Evolutionary conservation across 2,888 invertebrate species (phyloP).

Genomic region (Cantharis nigra): DNA sequence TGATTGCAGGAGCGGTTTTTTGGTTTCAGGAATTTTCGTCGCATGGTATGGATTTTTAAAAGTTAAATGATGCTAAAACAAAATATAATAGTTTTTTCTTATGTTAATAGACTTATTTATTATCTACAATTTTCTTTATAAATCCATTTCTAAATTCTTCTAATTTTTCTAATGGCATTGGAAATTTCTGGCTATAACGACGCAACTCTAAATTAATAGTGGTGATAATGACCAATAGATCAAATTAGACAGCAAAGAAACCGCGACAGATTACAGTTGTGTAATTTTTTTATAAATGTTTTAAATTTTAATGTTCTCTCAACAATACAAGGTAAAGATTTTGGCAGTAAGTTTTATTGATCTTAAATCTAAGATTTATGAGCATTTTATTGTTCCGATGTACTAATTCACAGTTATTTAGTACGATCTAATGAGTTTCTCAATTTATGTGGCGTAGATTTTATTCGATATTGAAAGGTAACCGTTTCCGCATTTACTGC

Average conservation of each 20-base stretch:
- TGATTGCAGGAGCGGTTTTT: slow-evolving; percentile 38
- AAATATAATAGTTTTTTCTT: neutral
- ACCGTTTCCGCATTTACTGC: neutral
- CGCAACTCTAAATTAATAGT: neutral
- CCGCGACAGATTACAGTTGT: neutral
- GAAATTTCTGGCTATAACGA: neutral
- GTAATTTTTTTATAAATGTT: neutral
- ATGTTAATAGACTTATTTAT: neutral
- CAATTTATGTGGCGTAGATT: neutral
- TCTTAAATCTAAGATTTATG: neutral
- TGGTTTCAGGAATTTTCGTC: slow-evolving; percentile 35
- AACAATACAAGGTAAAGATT: neutral
- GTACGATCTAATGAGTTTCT: neutral
- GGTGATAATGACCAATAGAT: neutral
- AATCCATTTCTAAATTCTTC: neutral
- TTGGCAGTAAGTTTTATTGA: neutral
- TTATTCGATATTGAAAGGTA: neutral
- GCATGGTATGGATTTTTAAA: slow-evolving; percentile 34
- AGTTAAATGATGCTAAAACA: slow-evolving; percentile 23
- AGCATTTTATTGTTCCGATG: neutral
- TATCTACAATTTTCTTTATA: neutral
- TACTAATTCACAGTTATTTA: neutral
- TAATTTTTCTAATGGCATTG: neutral
- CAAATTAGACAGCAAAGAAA: neutral
- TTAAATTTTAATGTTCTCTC: neutral